Evolutionary conservation across 2,113 vertebrate species (phyloP), one percentile per base, ranked within the genome.

Genomic region (Notarius quadriscutis): DNA sequence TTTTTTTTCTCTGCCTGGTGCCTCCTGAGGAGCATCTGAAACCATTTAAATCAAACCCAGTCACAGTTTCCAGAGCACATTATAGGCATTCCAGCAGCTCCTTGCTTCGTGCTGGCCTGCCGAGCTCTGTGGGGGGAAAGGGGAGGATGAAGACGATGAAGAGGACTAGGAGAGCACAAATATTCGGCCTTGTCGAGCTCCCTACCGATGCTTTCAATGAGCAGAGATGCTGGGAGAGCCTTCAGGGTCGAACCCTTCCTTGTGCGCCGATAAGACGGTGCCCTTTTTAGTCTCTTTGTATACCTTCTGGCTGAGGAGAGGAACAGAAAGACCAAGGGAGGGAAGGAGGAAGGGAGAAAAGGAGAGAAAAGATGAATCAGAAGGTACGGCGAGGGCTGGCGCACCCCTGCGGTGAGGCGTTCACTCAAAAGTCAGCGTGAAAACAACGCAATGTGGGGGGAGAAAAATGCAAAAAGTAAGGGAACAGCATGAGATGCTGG

Each of bases 1-100:
- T 30, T 30, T 30, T 84, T 65, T 92, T 51, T 89, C 87, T 53
- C 91, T 48, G 12, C 78, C 77, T 7, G 53, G 63, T 71, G 91
- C 87, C 93, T 94, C 93, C 91, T 89, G 91, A 92, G 88, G 90
- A 90, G 91, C 95, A 96, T 95, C 94, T 95, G 95, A 95, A 95
- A 94, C 88, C 94, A 91, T 94, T 96, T 94, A 96, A 94, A 94
- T 93, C 93, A 91, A 93, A 94, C 93, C 91, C 94, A 94, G 94
- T 95, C 94, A 94, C 94, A 94, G 95, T 96, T 95, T 96, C 94
- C 95, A 95, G 92, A 91, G 89, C 81, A 89, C 92, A 91, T 94
- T 93, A 94, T 91, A 90, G 91, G 91, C 94, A 95, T 96, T 96
- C 95, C 94, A 91, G 90, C 92, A 91, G 93, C 92, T 91, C 92